These are phyloP conservation scores for Odocoileus virginianus DNA, from an alignment of 2,113 vertebrate species.

Conservation along the genomic window DNA sequence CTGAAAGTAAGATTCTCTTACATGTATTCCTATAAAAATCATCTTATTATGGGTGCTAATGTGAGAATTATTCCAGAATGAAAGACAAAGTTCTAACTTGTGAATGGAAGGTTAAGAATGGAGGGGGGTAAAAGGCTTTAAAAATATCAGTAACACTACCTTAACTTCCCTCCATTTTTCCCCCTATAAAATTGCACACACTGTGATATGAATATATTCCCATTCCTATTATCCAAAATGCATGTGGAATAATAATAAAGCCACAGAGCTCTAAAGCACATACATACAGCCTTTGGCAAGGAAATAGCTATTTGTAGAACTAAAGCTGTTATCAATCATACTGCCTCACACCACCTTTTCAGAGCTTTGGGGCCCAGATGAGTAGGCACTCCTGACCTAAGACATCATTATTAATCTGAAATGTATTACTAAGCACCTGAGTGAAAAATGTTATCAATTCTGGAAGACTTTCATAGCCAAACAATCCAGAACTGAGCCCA, in stretches of 20 bases:
- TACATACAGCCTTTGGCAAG: neutral
- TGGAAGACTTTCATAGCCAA: neutral
- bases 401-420: slow-evolving; percentile 18
- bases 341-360: neutral
- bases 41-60: neutral
- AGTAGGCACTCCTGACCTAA: neutral
- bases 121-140: neutral
- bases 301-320: neutral
- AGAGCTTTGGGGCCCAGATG: neutral
- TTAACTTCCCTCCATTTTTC: neutral
- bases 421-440: slow-evolving; percentile 22
- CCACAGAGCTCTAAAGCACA: neutral
- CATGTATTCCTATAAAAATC: neutral
- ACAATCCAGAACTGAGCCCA: neutral
- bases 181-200: neutral
- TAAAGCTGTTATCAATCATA: neutral
- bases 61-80: neutral
- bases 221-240: neutral
- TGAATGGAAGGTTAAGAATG: neutral
- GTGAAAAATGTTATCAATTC: slow-evolving; percentile 38
- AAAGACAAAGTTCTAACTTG: neutral
- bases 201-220: neutral
- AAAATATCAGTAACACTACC: neutral
- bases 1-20: neutral
- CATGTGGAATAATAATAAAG: neutral